Conservation (phyloP, 2,888 invertebrate genomes). For the Enchytraeus crypticus region DNA sequence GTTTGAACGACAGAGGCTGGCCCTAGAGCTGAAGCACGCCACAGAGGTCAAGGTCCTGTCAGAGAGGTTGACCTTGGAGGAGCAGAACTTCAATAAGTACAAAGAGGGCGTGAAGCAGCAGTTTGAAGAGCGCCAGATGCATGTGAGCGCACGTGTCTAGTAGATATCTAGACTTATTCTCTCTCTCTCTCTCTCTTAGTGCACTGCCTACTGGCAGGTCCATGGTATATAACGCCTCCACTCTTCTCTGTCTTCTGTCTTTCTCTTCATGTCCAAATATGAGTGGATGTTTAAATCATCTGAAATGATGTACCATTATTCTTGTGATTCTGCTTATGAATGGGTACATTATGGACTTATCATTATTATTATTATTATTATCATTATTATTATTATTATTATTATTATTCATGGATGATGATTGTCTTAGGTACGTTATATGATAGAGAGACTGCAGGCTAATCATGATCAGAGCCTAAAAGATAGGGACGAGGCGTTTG, state of each 20-base stretch:
- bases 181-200: background rate
- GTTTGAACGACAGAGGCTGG: conserved; percentile 30
- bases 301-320: too few species aligned
- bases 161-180: background rate
- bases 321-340: background rate
- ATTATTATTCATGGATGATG: background rate
- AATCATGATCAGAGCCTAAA: conserved; percentile 33
- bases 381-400: background rate
- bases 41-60: conserved; percentile 25
- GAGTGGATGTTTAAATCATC: too few species aligned
- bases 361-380: background rate
- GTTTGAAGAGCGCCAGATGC: conserved; percentile 19
- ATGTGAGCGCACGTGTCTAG: conserved; percentile 1
- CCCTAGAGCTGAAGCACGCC: conserved; percentile 37
- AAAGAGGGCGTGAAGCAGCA: conserved; percentile 26
- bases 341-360: background rate
- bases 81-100: conserved; percentile 19
- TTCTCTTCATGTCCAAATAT: too few species aligned
- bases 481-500: conserved; percentile 34
- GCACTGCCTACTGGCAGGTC: too few species aligned
- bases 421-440: conserved; percentile 1
- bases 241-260: too few species aligned
- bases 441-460: conserved; percentile 34
- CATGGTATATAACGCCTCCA: too few species aligned
- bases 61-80: conserved; percentile 24